Percentiles rank a stretch among this genome's conserved stretches.
phyloP scores from a whole-genome alignment of 2,113 vertebrate species.

The Barnardius zonarius region DNA sequence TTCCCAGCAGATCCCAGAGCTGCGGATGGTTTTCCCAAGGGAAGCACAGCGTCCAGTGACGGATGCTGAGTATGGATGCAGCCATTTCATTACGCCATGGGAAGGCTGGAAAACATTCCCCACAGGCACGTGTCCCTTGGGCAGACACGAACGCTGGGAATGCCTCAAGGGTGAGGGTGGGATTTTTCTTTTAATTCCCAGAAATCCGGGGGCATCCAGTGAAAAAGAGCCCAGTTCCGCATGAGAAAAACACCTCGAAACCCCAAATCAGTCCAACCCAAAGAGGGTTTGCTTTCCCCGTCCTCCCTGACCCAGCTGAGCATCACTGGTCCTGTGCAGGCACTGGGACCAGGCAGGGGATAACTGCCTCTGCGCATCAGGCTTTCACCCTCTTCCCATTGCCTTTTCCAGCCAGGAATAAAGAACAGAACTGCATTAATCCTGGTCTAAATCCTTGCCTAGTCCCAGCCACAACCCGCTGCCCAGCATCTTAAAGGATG shows the following conservation, averaged over 20 bases:
- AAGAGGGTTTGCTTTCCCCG: neutral
- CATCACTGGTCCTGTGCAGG: fast-evolving
- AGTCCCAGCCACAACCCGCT: neutral
- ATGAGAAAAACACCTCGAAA: neutral
- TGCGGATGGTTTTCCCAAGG: neutral
- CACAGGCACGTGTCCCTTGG: neutral
- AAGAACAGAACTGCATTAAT: neutral
- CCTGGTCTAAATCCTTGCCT: neutral
- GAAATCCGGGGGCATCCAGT: neutral
- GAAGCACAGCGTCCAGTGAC: fast-evolving
- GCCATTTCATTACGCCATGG: neutral
- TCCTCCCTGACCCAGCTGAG: neutral
- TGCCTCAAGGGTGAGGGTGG: neutral
- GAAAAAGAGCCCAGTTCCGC: neutral
- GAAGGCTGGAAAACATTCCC: neutral
- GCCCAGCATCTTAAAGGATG: neutral
- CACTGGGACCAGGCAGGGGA: neutral
- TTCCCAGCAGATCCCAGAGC: neutral
- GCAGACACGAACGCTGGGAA: neutral
- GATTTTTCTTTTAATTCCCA: neutral
- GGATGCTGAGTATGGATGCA: neutral
- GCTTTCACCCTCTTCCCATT: neutral
- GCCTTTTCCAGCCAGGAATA: neutral
- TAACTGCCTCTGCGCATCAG: neutral
- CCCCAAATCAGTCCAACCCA: neutral